Conservation (phyloP, 1,140 invertebrate genomes). For the Drosophila melanogaster region Release_6_plus_ISO1_MT NC_004354.4:18233501-18234000, state of each 20-base stretch:
- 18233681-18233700: slow-evolving; percentile 73
- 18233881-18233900: slow-evolving; percentile 48
- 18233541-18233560: background rate
- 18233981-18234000: slow-evolving; percentile 66
- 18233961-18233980: background rate
- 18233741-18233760: background rate
- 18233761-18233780: slow-evolving; percentile 22
- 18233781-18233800: slow-evolving; percentile 69
- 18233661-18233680: slow-evolving; percentile 81
- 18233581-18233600: too few species aligned
- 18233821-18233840: slow-evolving; percentile 14
- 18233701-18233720: slow-evolving; percentile 63
- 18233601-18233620: slow-evolving; percentile 34
- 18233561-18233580: background rate
- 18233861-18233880: background rate
- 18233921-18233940: background rate
- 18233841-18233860: background rate
- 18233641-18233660: slow-evolving; percentile 76
- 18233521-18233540: slow-evolving; percentile 30
- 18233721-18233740: too few species aligned
- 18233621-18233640: slow-evolving; percentile 54
- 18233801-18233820: slow-evolving; percentile 62
- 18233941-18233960: background rate
- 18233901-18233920: slow-evolving; percentile 49
- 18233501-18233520: slow-evolving; percentile 71